A percentile compares a stretch with the other conserved stretches of the same genome.
Evolutionary conservation across 2,113 vertebrate species (phyloP).

Genomic region (Balaeniceps rex): DNA sequence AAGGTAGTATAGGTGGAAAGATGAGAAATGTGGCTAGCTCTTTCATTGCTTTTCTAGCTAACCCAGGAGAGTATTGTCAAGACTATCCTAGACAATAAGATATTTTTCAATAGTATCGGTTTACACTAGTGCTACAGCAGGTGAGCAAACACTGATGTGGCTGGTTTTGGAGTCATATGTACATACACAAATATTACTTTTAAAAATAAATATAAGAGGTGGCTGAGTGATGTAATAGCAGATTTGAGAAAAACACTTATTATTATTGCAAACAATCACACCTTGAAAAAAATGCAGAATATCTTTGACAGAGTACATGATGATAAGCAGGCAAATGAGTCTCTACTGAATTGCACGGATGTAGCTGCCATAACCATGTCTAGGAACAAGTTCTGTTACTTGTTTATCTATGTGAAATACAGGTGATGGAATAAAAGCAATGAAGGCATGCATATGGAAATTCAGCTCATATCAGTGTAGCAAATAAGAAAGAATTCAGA

Average conservation of each 20-base stretch:
- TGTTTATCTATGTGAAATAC: background rate
- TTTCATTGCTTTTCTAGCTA: conserved; percentile 11
- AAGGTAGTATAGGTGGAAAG: background rate
- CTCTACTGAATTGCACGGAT: background rate
- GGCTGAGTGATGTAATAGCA: background rate
- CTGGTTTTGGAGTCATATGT: background rate
- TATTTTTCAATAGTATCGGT: conserved; percentile 14
- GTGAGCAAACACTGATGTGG: conserved; percentile 48
- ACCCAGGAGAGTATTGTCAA: background rate
- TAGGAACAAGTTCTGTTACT: background rate
- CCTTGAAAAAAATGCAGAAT: background rate
- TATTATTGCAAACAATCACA: background rate
- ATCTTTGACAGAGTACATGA: background rate
- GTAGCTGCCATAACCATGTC: background rate
- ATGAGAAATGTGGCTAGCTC: background rate
- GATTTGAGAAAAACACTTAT: background rate
- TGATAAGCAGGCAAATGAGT: background rate
- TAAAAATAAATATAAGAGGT: background rate
- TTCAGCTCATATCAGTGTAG: background rate
- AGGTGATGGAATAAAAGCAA: background rate
- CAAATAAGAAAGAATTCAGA: background rate
- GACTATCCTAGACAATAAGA: background rate
- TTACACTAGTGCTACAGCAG: conserved; percentile 36
- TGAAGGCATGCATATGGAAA: background rate
- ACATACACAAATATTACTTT: background rate